Evolutionary conservation across 2,113 vertebrate genomes (phyloP).

Genomic region (Melierax canorus): DNA sequence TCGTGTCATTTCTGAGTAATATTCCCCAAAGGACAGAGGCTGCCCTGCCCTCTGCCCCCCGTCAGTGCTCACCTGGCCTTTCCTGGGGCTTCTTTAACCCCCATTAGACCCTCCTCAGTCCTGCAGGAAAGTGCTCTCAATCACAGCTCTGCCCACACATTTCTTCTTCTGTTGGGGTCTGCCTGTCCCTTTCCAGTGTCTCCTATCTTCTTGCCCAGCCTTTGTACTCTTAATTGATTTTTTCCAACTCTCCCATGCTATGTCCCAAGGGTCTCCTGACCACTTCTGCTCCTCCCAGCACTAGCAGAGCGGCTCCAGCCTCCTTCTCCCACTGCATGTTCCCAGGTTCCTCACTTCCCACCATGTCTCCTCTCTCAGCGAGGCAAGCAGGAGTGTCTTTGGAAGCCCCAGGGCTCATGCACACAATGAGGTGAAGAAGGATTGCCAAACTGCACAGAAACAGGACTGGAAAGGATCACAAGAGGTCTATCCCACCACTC

Average conservation of each 20-base stretch:
- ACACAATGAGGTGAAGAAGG: not conserved
- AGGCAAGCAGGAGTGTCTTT: not conserved
- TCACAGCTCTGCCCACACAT: not conserved
- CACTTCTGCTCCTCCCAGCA: not conserved
- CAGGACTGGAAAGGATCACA: not conserved
- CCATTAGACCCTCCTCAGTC: not conserved
- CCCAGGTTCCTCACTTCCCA: not conserved
- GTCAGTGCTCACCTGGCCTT: rapidly evolving
- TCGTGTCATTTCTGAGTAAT: rapidly evolving
- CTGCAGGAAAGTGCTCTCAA: not conserved
- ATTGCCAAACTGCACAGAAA: not conserved
- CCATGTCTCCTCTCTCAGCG: not conserved
- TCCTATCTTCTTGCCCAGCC: not conserved
- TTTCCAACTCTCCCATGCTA: not conserved
- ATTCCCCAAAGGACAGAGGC: not conserved
- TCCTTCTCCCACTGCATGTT: not conserved
- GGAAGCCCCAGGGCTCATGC: not conserved
- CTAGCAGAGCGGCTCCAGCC: not conserved
- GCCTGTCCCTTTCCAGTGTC: not conserved
- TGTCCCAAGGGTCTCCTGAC: not conserved
- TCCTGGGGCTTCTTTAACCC: not conserved
- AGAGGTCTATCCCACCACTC: not conserved
- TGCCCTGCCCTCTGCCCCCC: not conserved
- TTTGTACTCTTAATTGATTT: rapidly evolving
- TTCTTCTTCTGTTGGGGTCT: not conserved